These are phyloP conservation scores for Catocala sponsa DNA, from an alignment of 2,888 invertebrate genomes.

Conservation along the genomic window DNA sequence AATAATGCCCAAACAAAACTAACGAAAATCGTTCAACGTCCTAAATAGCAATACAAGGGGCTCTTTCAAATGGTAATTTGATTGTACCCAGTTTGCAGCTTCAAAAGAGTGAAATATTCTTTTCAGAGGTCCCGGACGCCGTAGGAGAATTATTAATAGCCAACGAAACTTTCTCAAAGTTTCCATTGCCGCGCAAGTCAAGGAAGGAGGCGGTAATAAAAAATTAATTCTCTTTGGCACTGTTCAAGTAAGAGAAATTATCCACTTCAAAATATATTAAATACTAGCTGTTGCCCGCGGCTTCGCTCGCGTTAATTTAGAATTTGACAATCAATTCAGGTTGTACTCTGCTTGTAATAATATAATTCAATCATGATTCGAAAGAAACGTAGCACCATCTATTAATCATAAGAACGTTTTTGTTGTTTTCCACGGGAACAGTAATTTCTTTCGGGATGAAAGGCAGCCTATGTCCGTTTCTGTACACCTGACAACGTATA, in stretches of 20 bases:
- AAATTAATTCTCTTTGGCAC: conserved; percentile 36
- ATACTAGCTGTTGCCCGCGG: too few relatives aligned
- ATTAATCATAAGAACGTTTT: too few relatives aligned
- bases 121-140: conserved; percentile 75
- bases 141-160: conserved; percentile 81
- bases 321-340: too few relatives aligned
- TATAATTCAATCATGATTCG: too few relatives aligned
- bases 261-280: too few relatives aligned
- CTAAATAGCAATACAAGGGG: conserved; percentile 73
- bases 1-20: conserved; percentile 65
- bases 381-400: too few relatives aligned
- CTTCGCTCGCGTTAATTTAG: too few relatives aligned
- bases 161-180: conserved; percentile 69
- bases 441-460: too few relatives aligned
- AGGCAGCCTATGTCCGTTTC: too few relatives aligned
- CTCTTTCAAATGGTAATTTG: conserved; percentile 84
- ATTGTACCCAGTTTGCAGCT: conserved; percentile 81
- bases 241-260: conserved; percentile 12
- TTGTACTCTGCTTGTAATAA: too few relatives aligned
- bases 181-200: conserved; percentile 57
- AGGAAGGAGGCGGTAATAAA: conserved; percentile 38
- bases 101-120: conserved; percentile 85
- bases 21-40: conserved; percentile 71
- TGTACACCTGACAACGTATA: too few relatives aligned
- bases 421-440: too few relatives aligned